Evolutionary conservation across 2,113 vertebrate species (phyloP), one percentile per base, ranked within the genome.

Genomic region (Brienomyrus brachyistius): DNA sequence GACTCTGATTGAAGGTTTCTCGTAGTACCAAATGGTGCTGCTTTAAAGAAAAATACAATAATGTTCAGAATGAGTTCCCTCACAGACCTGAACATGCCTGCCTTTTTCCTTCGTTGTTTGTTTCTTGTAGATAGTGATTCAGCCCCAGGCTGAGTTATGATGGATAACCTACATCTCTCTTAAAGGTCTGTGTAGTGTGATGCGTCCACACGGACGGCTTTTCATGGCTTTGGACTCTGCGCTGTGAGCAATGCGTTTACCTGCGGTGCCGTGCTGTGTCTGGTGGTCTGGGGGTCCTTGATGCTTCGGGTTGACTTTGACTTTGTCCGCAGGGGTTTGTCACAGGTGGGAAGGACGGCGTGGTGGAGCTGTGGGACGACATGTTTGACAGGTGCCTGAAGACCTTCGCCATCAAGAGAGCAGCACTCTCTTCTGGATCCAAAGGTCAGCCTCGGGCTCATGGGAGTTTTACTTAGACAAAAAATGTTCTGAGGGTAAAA

Each of bases 351-450:
- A 99, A 99, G 92, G 98, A 99, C 43, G 98, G 98, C 66, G 94
- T 99, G 1, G 98, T 99, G 93, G 98, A 98, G 54, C 97, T 99
- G 66, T 99, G 98, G 98, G 98, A 99, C 91, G 98, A 99, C 92
- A 98, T 97, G 96, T 99, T 99, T 91, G 98, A 99, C 92, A 95
- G 98, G 89, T 99, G 98, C 93, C 91, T 99, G 95, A 99, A 99
- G 96, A 99, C 97, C 0, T 99, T 99, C 0, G 97, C 98, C 93
- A 98, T 99, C 94, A 99, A 99, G 95, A 97, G 98, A 94, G 94
- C 98, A 1, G 95, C 96, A 0, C 92, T 99, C 52, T 98, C 98
- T 4, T 94, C 98, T 0, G 95, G 96, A n/a, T 99, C 98, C 27
- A 99, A 99, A 98, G 98, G 98, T 99, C 27, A 80, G 48, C 7